Evolutionary conservation across 2,113 vertebrate genomes (phyloP).

Genomic region (Jacana jacana): DNA sequence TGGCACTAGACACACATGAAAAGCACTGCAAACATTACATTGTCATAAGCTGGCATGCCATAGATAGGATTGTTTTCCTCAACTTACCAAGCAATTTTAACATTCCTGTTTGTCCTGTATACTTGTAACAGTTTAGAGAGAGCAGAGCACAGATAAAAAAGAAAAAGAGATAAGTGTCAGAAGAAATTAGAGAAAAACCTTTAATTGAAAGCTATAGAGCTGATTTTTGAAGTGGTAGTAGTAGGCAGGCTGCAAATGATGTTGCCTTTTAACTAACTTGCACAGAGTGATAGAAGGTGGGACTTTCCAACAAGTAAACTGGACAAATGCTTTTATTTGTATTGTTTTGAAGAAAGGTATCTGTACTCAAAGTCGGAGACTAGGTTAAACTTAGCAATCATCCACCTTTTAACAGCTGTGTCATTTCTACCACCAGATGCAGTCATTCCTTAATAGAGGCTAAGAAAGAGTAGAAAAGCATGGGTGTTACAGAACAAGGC

Average conservation of each 20-base stretch:
- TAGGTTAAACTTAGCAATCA: neutral
- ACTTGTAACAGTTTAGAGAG: slow-evolving; percentile 73
- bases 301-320: too few species aligned
- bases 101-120: slow-evolving; percentile 71
- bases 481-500: neutral
- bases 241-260: neutral
- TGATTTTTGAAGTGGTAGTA: neutral
- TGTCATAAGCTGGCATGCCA: slow-evolving; percentile 44
- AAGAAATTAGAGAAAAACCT: slow-evolving; percentile 39
- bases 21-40: slow-evolving; percentile 43
- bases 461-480: neutral
- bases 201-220: neutral
- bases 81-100: slow-evolving; percentile 73
- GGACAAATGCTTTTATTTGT: too few species aligned
- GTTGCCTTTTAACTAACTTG: neutral
- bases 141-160: slow-evolving; percentile 56
- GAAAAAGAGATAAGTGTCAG: slow-evolving; percentile 60
- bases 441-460: neutral
- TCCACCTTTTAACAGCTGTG: neutral
- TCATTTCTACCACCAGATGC: neutral
- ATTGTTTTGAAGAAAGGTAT: neutral
- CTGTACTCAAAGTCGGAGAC: neutral
- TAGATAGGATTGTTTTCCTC: slow-evolving; percentile 36
- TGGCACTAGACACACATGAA: neutral
- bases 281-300: neutral